These are phyloP conservation scores for Cryptophagus acutangulus DNA, from an alignment of 2,888 invertebrate genomes.

Conservation along the genomic window DNA sequence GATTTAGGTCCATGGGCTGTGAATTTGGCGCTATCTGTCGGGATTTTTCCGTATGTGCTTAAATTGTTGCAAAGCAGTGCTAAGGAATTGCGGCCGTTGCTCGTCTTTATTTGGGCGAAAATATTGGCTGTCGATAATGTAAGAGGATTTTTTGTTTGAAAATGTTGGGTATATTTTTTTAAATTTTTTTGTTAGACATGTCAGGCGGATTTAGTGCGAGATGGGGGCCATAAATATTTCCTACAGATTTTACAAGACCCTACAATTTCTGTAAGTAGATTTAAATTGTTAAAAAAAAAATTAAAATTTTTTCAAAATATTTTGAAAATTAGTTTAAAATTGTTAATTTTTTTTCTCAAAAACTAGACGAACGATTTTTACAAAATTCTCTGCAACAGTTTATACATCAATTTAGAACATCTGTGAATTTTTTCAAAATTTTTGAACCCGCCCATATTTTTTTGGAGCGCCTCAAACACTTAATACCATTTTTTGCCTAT, in stretches of 20 bases:
- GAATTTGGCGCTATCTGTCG: constrained; percentile 90
- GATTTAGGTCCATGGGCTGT: constrained; percentile 97
- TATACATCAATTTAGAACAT: no score
- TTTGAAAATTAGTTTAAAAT: no score
- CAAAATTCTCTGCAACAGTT: no score
- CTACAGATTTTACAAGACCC: constrained; percentile 85
- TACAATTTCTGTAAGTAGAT: constrained; percentile 66
- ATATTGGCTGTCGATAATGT: constrained; percentile 94
- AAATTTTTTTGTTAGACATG: constrained; percentile 64
- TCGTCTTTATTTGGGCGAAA: constrained; percentile 99
- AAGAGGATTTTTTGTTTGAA: constrained; percentile 43
- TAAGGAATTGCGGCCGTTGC: constrained; percentile 81
- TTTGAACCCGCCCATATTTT: no score
- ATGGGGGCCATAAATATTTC: constrained; percentile 92
- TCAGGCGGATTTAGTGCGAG: constrained; percentile 90
- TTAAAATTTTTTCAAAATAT: constrained; percentile 8
- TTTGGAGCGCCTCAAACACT: no score
- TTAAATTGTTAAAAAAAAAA: not conserved
- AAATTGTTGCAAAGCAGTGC: constrained; percentile 94
- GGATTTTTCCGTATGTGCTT: constrained; percentile 97
- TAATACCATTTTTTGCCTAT: no score
- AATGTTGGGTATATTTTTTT: constrained; percentile 6
- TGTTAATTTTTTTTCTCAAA: no score
- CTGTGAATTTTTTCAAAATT: no score
- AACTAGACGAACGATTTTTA: no score